Evolutionary conservation across 2,888 invertebrate genomes (phyloP), one percentile per base, ranked within the genome.

Genomic region (Brachylomia viminalis): DNA sequence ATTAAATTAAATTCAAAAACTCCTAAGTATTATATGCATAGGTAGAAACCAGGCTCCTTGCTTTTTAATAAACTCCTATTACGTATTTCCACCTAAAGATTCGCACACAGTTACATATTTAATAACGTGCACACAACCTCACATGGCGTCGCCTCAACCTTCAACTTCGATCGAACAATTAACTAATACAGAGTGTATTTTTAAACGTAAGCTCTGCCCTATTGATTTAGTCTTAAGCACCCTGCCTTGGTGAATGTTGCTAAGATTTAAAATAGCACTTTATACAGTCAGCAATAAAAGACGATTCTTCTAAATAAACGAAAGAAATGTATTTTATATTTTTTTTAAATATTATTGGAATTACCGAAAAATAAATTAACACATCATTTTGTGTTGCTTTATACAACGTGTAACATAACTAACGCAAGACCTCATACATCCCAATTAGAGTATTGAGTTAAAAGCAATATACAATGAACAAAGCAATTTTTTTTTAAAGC

Each of bases 121-220:
- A 72, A 62, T 77, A 64, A 47, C 64, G 64, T 81, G 47, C 58
- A 81, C 59, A 72, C 38, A n/a, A 52, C 30, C 69, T 66, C 27
- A 69, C 45, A 30, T n/a, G 20, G 56, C 45, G 47, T 72, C 68
- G 71, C 58, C 42, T 72, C 33, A 77, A 77, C 69, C 72, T 77
- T 77, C 72, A 77, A 77, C 68, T 62, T 70, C 66, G 72, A 77
- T 77, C 70, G 69, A 77, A 58, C 52, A 49, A 62, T 67, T 73
- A 62, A 42, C n/a, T 62, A 47, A 56, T 33, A 58, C 72, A 47
- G 2, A 59, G 52, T 65, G 33, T 78, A 78, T 78, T 79, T 76
- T 69, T 61, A 80, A 71, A 71, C 62, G 42, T 15, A 66, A 52
- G 68, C 49, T 27, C 30, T 49, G 33, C n/a, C n/a, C 30, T 81